These are phyloP conservation scores for Tyrannus savana DNA, from an alignment of 2,113 vertebrate species.

Conservation along the genomic window DNA sequence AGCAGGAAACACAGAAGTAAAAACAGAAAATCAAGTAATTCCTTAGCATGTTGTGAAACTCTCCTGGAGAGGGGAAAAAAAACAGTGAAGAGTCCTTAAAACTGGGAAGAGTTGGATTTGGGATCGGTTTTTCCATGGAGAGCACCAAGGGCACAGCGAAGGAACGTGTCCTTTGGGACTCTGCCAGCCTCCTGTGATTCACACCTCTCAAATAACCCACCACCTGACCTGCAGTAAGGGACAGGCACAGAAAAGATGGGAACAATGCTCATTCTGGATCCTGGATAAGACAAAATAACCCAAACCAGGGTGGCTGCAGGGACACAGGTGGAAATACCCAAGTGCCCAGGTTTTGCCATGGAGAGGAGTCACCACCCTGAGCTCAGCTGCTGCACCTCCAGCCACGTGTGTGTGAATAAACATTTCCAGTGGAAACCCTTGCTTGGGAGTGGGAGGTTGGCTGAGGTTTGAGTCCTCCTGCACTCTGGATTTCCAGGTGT, in stretches of 20 bases:
- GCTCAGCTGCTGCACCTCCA: not conserved
- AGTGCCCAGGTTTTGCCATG: fast-evolving
- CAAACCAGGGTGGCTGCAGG: not conserved
- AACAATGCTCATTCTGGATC: not conserved
- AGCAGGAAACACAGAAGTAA: not conserved
- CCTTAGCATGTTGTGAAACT: not conserved
- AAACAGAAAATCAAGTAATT: not conserved
- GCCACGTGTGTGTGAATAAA: not conserved
- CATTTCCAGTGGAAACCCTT: not conserved
- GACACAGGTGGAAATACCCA: not conserved
- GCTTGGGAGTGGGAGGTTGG: fast-evolving
- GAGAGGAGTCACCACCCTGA: not conserved
- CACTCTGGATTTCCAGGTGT: not conserved
- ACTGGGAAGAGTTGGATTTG: not conserved
- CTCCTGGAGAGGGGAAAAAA: not conserved
- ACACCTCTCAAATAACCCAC: not conserved
- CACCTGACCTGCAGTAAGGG: not conserved
- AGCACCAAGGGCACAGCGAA: not conserved
- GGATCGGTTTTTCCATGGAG: not conserved
- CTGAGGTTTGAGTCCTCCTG: not conserved
- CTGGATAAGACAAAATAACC: not conserved
- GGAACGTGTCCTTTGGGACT: fast-evolving
- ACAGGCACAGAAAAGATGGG: fast-evolving
- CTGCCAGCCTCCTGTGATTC: not conserved
- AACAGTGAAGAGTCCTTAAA: not conserved